Percentiles rank a stretch among this genome's conserved stretches.
These are phyloP conservation scores for Pseudococcus longispinus DNA, from an alignment of 2,888 invertebrate genomes.

Conservation along the genomic window DNA sequence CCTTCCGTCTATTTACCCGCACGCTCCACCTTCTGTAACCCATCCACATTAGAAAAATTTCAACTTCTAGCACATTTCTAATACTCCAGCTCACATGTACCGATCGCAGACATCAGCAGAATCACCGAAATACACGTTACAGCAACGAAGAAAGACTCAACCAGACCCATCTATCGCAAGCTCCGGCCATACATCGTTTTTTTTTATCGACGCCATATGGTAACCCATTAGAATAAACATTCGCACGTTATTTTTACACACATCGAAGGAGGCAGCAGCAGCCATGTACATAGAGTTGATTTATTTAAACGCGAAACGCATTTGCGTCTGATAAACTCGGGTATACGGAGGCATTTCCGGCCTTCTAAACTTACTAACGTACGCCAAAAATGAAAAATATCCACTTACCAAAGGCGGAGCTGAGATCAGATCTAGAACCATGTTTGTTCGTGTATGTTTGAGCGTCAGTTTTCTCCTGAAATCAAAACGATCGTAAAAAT, in stretches of 20 bases:
- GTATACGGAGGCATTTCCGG: background rate
- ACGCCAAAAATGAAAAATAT: conserved; percentile 18
- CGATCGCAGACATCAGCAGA: background rate
- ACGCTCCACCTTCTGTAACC: background rate
- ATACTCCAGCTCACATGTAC: background rate
- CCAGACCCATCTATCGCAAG: background rate
- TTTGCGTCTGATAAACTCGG: background rate
- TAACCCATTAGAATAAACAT: conserved; percentile 27
- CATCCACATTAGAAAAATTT: background rate
- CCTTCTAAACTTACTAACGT: background rate
- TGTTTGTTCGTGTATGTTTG: conserved; percentile 76
- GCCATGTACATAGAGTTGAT: conserved; percentile 3
- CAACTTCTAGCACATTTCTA: background rate
- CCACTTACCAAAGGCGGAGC: conserved; percentile 86
- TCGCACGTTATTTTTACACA: conserved; percentile 34
- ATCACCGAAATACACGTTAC: background rate
- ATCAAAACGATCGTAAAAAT: conserved; percentile 62
- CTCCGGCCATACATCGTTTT: background rate
- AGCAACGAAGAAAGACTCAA: background rate
- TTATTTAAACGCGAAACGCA: conserved; percentile 28
- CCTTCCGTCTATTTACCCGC: background rate
- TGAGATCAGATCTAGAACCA: conserved; percentile 83
- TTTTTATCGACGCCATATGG: conserved; percentile 20
- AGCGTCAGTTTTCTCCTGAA: conserved; percentile 81
- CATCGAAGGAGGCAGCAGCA: background rate